Conservation (phyloP, 2,113 vertebrate genomes). For the Setophaga kirtlandii region DNA sequence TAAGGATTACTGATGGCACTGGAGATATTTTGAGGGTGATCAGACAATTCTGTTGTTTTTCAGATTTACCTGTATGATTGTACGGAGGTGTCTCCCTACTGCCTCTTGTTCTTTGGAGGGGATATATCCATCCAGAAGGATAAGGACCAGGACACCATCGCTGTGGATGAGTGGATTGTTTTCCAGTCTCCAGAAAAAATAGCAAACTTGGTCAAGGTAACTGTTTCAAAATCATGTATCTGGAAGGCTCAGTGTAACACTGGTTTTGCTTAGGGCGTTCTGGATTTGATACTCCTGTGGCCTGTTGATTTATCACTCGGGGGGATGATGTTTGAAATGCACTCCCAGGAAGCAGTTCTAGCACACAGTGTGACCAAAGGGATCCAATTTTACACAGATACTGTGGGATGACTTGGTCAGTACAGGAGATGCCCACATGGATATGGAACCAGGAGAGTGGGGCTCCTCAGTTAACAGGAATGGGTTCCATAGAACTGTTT, state of each 20-base stretch:
- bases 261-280: not conserved
- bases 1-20: not conserved
- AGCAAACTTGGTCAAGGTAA: constrained; percentile 93
- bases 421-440: not conserved
- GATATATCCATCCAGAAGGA: constrained; percentile 97
- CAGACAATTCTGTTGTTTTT: not conserved
- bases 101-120: constrained; percentile 94
- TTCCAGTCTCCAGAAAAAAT: constrained; percentile 94
- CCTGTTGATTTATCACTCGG: fast-evolving
- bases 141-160: constrained; percentile 90
- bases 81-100: constrained; percentile 97
- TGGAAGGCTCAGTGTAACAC: not conserved
- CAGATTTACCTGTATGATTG: constrained; percentile 99
- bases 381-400: not conserved
- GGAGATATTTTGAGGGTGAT: not conserved
- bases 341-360: not conserved
- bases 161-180: constrained; percentile 96
- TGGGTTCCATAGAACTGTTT: not conserved
- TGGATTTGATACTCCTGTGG: not conserved
- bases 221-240: not conserved
- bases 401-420: not conserved
- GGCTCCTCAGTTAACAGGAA: not conserved
- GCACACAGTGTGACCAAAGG: not conserved
- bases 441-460: not conserved
- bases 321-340: not conserved